Evolutionary conservation across 2,888 invertebrate genomes (phyloP).

Genomic region (Ceriagrion tenellum): DNA sequence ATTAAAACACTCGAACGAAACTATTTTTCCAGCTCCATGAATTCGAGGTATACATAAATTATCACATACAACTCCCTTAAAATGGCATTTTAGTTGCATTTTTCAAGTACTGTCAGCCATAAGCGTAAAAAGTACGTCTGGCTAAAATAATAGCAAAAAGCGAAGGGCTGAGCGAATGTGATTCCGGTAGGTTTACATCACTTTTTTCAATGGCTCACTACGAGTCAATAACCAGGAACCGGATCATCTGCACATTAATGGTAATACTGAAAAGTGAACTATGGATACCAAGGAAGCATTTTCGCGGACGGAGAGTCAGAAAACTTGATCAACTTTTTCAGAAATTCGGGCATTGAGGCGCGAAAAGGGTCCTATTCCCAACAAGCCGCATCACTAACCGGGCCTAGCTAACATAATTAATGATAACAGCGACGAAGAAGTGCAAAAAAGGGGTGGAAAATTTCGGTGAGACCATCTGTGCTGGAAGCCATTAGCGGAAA

Average conservation of each 20-base stretch:
- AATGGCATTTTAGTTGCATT: no score
- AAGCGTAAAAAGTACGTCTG: not conserved
- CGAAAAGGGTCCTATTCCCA: not conserved
- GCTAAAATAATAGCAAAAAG: not conserved
- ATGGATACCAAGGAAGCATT: not conserved
- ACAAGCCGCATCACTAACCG: not conserved
- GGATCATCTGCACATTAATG: not conserved
- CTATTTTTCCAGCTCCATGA: no score
- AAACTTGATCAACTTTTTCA: not conserved
- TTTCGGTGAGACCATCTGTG: slow-evolving; percentile 10
- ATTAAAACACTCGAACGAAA: no score
- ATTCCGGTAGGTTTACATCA: not conserved
- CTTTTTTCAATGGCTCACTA: not conserved
- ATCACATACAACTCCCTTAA: no score
- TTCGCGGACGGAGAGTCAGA: not conserved
- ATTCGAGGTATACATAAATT: no score
- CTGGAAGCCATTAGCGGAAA: slow-evolving; percentile 4
- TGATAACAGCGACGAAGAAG: not conserved
- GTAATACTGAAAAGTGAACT: not conserved
- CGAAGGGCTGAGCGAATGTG: not conserved
- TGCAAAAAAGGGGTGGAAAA: not conserved
- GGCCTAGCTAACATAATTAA: slow-evolving; percentile 11
- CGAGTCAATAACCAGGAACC: not conserved
- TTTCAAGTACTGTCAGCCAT: no score
- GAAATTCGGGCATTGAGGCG: not conserved